Base-by-base conservation (phyloP, 2,113 vertebrate genomes). In the Acrocephalus arundinaceus region DNA sequence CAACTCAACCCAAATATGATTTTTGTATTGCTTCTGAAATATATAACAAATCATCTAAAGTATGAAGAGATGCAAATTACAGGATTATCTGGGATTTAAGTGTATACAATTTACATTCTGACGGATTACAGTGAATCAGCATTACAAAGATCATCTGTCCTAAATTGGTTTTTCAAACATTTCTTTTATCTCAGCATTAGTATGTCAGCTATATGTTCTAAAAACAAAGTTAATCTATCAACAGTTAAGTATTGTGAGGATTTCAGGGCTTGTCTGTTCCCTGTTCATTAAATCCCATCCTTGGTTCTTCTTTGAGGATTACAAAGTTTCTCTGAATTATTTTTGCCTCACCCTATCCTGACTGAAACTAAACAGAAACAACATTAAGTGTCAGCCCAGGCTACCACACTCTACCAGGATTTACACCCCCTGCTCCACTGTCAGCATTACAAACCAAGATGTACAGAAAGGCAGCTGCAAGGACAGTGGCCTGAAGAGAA, bases 241-340 rank as follows among this genome's bases (percentile, higher is more conserved):
- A 68, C 31, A 70, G 12, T 18, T 48, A 75, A 41, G 24, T 4
- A 31, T 2, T 16, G 9, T 15, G 0, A 0, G 37, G 25, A 82
- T 95, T 95, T 66, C 41, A 73, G 43, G 46, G 25, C 16, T 61
- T 68, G 16, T 16, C 19, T 62, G 21, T 27, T 82, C 49, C 28
- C 41, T 70, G 35, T 65, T 87, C 58, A 39, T 63, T 71, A 52
- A 94, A 87, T 35, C 45, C 28, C 41, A 82, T 16, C 18, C 30
- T 86, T 54, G 3, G 1, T 8, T 66, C n/a, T 66, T 73, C 35
- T 52, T 59, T 27, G 9, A 11, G 54, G 54, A 76, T 75, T 19
- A 87, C 22, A 33, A 54, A 66, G 1, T 57, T 82, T 45, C 58
- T 48, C 48, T 39, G 46, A 52, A 7, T 71, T 35, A 49, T 48